Conservation (phyloP, 2,113 vertebrate genomes). For the Myiozetetes cayanensis region DNA sequence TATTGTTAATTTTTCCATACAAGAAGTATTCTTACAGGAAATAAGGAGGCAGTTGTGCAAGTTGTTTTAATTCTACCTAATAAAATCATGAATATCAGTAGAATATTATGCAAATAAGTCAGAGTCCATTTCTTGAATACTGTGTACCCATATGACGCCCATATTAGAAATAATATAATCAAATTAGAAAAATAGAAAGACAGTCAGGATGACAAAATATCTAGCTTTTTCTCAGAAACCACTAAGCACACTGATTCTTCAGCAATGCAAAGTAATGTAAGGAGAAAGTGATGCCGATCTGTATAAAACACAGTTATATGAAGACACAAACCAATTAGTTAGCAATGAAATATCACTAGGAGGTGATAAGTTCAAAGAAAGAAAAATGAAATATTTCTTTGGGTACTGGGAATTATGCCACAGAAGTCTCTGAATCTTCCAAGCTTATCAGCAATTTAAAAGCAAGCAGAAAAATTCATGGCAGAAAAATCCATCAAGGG, state of each 20-base stretch:
- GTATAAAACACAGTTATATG: background rate
- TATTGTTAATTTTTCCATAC: background rate
- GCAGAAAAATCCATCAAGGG: background rate
- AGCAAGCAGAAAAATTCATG: background rate
- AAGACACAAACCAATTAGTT: background rate
- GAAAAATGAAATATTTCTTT: background rate
- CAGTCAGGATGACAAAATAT: background rate
- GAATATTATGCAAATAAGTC: background rate
- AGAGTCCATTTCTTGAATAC: background rate
- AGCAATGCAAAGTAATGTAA: background rate
- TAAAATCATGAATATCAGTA: background rate
- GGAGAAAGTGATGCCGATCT: background rate
- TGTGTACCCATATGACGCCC: rapidly evolving
- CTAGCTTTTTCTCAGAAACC: background rate
- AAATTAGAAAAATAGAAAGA: background rate
- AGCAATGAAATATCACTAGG: background rate
- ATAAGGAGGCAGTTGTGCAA: background rate
- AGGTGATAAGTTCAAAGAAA: background rate
- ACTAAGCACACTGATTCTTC: background rate
- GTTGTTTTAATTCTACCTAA: background rate
- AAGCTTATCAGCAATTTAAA: background rate
- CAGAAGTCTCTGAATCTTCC: background rate
- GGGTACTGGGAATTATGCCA: background rate
- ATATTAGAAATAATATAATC: background rate
- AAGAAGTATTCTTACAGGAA: background rate